Conservation (phyloP, 2,797 vertebrate genomes). For the Paramormyrops hopkinsi region DNA sequence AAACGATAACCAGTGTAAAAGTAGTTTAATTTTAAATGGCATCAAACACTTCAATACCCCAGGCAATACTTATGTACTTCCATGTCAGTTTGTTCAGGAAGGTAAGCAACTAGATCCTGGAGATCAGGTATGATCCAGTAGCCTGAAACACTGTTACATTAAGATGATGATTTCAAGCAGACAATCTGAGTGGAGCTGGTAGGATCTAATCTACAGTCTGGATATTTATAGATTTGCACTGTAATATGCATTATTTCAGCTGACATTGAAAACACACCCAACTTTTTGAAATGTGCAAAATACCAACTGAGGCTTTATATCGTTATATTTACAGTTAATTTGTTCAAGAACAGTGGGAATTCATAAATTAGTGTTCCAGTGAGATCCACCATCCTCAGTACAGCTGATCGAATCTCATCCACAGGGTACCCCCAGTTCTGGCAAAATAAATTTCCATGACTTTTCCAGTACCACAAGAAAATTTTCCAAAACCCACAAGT, state of each 20-base stretch:
- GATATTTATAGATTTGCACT: not conserved
- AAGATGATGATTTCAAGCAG: not conserved
- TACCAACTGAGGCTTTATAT: not conserved
- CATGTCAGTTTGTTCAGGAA: not conserved
- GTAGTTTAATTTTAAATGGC: not conserved
- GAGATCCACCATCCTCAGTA: not conserved
- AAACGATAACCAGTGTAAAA: not conserved
- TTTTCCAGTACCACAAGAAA: too few species aligned
- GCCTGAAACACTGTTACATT: not conserved
- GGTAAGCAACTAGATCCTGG: not conserved
- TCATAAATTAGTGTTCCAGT: not conserved
- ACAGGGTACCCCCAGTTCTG: too few species aligned
- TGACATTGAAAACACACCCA: not conserved
- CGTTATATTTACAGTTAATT: not conserved
- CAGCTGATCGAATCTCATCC: not conserved
- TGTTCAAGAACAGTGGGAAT: not conserved
- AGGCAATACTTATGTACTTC: not conserved
- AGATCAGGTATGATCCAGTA: not conserved
- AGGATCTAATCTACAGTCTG: not conserved
- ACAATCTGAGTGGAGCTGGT: not conserved
- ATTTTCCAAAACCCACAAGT: too few species aligned
- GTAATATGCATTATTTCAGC: not conserved
- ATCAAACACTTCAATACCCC: not conserved
- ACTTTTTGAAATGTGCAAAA: not conserved
- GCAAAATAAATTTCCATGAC: too few species aligned